Conservation (phyloP, 1,140 invertebrate species). For the Trinorchestia longiramus region DNA sequence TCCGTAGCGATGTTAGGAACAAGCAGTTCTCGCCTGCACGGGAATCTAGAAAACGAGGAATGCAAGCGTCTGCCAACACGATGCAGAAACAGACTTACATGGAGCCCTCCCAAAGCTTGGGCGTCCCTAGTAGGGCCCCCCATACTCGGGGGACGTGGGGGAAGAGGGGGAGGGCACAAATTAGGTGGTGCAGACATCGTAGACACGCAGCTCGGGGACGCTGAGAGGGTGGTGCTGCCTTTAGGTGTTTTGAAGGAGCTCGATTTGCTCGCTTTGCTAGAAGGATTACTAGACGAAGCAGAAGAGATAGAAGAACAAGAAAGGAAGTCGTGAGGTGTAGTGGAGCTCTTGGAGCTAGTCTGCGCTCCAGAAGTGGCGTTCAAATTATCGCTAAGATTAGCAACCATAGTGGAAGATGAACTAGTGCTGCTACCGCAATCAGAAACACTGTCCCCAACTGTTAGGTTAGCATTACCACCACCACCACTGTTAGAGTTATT, state of each 20-base stretch:
- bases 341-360: no score
- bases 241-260: constrained; percentile 45
- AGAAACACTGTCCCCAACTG: not conserved
- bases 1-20: not conserved
- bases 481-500: not conserved
- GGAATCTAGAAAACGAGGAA: not conserved
- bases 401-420: not conserved
- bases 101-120: not conserved
- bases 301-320: not conserved
- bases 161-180: constrained; percentile 39
- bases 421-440: not conserved
- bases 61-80: not conserved
- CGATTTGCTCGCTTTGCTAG: constrained; percentile 12
- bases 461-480: not conserved
- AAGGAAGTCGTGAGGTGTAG: not conserved
- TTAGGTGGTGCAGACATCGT: constrained; percentile 52
- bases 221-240: constrained; percentile 31
- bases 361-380: not conserved
- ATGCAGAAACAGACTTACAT: constrained; percentile 28
- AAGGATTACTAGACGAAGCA: not conserved
- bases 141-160: constrained; percentile 18
- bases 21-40: not conserved
- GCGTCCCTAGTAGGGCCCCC: constrained; percentile 31
- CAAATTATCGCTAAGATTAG: not conserved
- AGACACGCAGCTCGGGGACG: constrained; percentile 45